These are phyloP conservation scores for Orchestia grillus DNA, from an alignment of 1,140 invertebrate species.

Conservation along the genomic window DNA sequence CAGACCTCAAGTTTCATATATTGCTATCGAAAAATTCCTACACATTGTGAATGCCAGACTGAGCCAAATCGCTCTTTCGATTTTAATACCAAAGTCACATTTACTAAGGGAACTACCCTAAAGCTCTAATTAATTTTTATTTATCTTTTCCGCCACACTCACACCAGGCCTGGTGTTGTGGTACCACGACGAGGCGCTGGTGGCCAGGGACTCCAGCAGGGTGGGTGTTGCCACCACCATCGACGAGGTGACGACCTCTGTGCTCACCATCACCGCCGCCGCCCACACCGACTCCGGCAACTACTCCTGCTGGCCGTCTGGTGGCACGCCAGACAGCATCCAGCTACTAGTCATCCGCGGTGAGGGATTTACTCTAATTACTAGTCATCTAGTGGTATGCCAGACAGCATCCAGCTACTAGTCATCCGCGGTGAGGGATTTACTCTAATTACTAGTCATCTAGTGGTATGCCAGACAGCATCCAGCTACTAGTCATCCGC, in stretches of 20 bases:
- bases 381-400: background rate
- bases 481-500: too few species aligned
- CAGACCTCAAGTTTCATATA: too few species aligned
- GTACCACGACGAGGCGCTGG: conserved; percentile 60
- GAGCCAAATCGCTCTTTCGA: too few species aligned
- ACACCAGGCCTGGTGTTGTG: conserved; percentile 56
- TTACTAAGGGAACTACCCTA: too few species aligned
- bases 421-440: conserved; percentile 46
- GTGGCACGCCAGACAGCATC: conserved; percentile 54
- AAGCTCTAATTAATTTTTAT: too few species aligned
- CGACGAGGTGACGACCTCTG: conserved; percentile 34
- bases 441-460: background rate
- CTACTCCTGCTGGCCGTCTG: conserved; percentile 61
- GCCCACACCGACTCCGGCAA: conserved; percentile 28
- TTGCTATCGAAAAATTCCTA: too few species aligned
- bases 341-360: conserved; percentile 57
- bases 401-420: conserved; percentile 35
- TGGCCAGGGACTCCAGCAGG: conserved; percentile 52
- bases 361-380: background rate
- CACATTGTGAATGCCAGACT: too few species aligned
- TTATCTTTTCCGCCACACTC: too few species aligned
- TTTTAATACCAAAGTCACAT: too few species aligned
- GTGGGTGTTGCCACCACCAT: conserved; percentile 45
- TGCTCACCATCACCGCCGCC: conserved; percentile 40
- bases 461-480: too few species aligned